Evolutionary conservation across 2,113 vertebrate genomes (phyloP), one percentile per base, ranked within the genome.

Genomic region (Hydrochoerus hydrochaeris): DNA sequence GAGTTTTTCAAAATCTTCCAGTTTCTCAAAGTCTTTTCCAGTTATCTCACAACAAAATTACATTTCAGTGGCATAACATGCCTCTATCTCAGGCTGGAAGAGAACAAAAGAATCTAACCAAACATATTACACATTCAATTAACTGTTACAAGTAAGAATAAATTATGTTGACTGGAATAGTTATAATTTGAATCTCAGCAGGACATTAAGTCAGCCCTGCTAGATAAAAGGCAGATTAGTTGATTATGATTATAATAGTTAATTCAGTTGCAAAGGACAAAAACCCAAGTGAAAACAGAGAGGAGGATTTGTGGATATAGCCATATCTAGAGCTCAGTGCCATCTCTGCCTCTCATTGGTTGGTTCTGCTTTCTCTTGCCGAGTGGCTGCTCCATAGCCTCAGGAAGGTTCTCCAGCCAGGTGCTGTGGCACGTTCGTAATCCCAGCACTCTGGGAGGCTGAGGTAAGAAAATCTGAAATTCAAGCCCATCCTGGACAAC

Each of bases 91-190:
- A 38, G 49, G 4, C n/a, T 88, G 35, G 38, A 81, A 94, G 54
- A 35, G 30, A 69, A 88, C 30, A 88, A 93, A 93, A 69, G 14
- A 67, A 87, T 46, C 62, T 30, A 58, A 80, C 95, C 95, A 95
- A 98, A 90, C 77, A 82, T 35, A 88, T 95, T 95, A 96, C 94
- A 98, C 95, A 98, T 98, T 97, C 97, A 97, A 85, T 98, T 98
- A 98, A 95, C 81, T 93, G 44, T 96, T 92, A 88, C 92, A 95
- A 69, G 67, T 96, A 97, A 98, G 94, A 98, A 97, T 91, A 93
- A 93, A 96, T 96, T 94, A 8, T 78, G 91, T 80, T 96, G 94
- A 95, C 96, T 96, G 73, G 96, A 97, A 91, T 97, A 30, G 30
- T 63, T 63, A 28, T 12, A 63, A 63, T 63, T 96, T 69, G 93